These are phyloP conservation scores for Elysia crispata DNA, from an alignment of 2,888 invertebrate species.

Conservation along the genomic window DNA sequence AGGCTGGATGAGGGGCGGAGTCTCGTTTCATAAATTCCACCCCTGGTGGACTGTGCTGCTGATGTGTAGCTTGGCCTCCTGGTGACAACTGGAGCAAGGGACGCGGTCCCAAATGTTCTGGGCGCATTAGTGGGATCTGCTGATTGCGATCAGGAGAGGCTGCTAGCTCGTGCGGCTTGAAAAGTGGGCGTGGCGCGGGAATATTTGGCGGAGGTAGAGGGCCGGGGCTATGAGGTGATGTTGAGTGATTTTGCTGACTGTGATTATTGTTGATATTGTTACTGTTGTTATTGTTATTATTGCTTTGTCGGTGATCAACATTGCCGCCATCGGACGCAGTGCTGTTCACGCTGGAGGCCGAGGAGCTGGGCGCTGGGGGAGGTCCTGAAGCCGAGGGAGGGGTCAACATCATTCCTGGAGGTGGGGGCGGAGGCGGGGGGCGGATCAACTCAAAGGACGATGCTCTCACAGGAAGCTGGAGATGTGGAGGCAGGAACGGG, in stretches of 20 bases:
- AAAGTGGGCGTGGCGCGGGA: slow-evolving; percentile 35
- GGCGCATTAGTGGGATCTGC: slow-evolving; percentile 10
- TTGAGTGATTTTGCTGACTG: too few relatives aligned
- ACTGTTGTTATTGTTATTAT: too few relatives aligned
- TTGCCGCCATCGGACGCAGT: neutral
- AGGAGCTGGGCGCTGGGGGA: neutral
- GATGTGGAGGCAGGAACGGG: slow-evolving; percentile 47
- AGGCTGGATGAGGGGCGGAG: slow-evolving; percentile 39
- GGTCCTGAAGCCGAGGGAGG: neutral
- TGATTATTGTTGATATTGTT: too few relatives aligned
- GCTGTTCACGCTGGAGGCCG: slow-evolving; percentile 14
- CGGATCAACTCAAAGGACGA: slow-evolving; percentile 36
- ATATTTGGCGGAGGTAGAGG: neutral
- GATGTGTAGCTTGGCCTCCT: slow-evolving; percentile 3
- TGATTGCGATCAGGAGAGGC: slow-evolving; percentile 23
- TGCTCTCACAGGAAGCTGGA: slow-evolving; percentile 41
- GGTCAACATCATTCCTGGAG: slow-evolving; percentile 10
- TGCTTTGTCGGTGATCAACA: too few relatives aligned
- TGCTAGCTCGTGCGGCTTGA: slow-evolving; percentile 48
- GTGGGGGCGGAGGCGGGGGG: slow-evolving; percentile 43
- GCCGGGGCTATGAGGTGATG: too few relatives aligned
- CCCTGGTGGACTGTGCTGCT: slow-evolving; percentile 33
- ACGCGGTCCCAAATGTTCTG: slow-evolving; percentile 31
- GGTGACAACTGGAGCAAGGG: neutral
- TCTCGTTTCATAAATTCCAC: slow-evolving; percentile 43